These are phyloP conservation scores for Bathybates hornii DNA, from an alignment of 2,113 vertebrate genomes.

Conservation along the genomic window DNA sequence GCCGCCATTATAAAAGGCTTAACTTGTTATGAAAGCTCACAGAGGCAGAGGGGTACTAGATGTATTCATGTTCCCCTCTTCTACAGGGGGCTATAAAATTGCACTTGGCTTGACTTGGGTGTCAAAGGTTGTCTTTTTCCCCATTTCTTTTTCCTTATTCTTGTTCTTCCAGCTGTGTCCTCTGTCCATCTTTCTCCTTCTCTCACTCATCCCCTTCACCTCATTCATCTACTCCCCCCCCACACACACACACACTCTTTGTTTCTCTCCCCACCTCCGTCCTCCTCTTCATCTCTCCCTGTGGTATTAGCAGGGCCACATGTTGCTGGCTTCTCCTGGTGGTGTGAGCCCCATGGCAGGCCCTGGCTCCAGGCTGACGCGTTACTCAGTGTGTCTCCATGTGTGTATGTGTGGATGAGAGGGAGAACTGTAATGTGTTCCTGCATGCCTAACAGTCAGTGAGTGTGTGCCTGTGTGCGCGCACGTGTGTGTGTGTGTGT, in stretches of 20 bases:
- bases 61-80: conserved; percentile 41
- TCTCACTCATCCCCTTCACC: background rate
- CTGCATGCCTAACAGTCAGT: conserved; percentile 30
- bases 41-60: background rate
- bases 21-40: conserved; percentile 31
- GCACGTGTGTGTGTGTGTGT: fast-evolving
- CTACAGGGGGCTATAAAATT: conserved; percentile 69
- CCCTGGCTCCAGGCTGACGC: conserved; percentile 95
- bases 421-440: conserved; percentile 49
- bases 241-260: background rate
- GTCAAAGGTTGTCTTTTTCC: conserved; percentile 63
- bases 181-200: conserved; percentile 1
- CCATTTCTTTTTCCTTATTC: background rate
- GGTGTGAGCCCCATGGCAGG: conserved; percentile 78
- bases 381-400: conserved; percentile 48
- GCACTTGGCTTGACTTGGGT: conserved; percentile 66
- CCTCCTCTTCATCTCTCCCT: conserved; percentile 76
- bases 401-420: conserved; percentile 31
- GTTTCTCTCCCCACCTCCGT: background rate
- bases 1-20: conserved; percentile 1
- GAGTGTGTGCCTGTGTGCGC: background rate
- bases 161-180: conserved; percentile 8
- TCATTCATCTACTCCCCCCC: background rate
- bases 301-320: conserved; percentile 86
- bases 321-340: conserved; percentile 86